Evolutionary conservation across 2,113 vertebrate species (phyloP).

Genomic region (Micromys minutus): DNA sequence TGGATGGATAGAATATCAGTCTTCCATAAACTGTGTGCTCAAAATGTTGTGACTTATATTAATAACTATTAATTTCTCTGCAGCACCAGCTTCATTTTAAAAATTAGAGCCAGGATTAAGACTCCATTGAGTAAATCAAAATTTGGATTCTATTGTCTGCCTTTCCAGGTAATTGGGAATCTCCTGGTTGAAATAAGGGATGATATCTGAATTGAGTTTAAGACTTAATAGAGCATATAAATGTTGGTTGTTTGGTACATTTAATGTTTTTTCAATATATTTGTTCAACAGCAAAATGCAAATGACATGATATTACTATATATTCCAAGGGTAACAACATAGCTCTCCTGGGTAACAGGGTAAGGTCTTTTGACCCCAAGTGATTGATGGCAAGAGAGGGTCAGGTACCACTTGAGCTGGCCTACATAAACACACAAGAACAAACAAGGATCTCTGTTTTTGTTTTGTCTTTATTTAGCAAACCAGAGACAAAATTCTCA

Average conservation of each 20-base stretch:
- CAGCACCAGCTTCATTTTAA: not conserved
- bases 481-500: constrained; percentile 11
- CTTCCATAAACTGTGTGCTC: not conserved
- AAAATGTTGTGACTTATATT: not conserved
- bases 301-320: not conserved
- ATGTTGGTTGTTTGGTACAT: not conserved
- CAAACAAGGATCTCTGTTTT: not conserved
- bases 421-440: not conserved
- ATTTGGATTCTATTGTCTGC: not conserved
- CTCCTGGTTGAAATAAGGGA: not conserved
- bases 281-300: not conserved
- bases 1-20: not conserved
- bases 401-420: not conserved
- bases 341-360: not conserved
- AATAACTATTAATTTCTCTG: not conserved
- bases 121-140: not conserved
- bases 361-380: not conserved
- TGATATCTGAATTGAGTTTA: not conserved
- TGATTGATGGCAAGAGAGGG: not conserved
- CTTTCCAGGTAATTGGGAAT: not conserved
- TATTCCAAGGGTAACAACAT: too few species aligned
- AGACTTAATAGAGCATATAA: constrained; percentile 15
- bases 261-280: not conserved
- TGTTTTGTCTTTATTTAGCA: not conserved
- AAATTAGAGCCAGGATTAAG: constrained; percentile 11